These are phyloP conservation scores for Cremastobaeus sp. DNA, from an alignment of 2,888 invertebrate genomes.

Conservation along the genomic window DNA sequence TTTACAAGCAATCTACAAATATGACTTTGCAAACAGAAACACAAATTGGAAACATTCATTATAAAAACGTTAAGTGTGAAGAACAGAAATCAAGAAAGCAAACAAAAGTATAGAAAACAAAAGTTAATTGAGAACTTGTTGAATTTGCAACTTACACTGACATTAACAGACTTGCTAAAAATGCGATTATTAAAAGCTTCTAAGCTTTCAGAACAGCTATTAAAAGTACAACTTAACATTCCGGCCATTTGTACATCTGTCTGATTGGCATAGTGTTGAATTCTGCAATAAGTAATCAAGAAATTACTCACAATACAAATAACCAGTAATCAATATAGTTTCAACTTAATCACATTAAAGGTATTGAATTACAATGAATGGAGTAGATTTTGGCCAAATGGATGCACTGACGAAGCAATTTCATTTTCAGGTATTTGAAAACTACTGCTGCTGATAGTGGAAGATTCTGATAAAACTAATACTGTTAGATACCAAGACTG, in stretches of 20 bases:
- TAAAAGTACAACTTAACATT: slow-evolving; percentile 93
- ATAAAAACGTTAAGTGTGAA: no score
- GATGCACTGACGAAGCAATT: slow-evolving; percentile 89
- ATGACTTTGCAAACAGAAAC: no score
- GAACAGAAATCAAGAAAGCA: slow-evolving; percentile 3
- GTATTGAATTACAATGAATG: slow-evolving; percentile 86
- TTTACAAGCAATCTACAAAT: no score
- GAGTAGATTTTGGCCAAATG: slow-evolving; percentile 90
- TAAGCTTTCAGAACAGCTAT: slow-evolving; percentile 81
- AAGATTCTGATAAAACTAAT: slow-evolving; percentile 80
- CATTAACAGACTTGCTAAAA: slow-evolving; percentile 81
- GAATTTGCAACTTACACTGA: slow-evolving; percentile 80
- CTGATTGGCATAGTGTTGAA: slow-evolving; percentile 88
- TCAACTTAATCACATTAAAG: not conserved
- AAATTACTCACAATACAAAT: not conserved
- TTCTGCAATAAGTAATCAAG: slow-evolving; percentile 79
- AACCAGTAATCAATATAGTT: not conserved
- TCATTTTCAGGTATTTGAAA: slow-evolving; percentile 76
- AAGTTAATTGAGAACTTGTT: no score
- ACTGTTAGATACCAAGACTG: slow-evolving; percentile 93
- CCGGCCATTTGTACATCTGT: slow-evolving; percentile 96
- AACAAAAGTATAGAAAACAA: not conserved
- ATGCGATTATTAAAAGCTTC: slow-evolving; percentile 76
- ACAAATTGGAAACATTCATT: no score
- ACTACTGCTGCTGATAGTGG: slow-evolving; percentile 64